Conservation (phyloP, 2,113 vertebrate species). For the Pantherophis guttatus region DNA sequence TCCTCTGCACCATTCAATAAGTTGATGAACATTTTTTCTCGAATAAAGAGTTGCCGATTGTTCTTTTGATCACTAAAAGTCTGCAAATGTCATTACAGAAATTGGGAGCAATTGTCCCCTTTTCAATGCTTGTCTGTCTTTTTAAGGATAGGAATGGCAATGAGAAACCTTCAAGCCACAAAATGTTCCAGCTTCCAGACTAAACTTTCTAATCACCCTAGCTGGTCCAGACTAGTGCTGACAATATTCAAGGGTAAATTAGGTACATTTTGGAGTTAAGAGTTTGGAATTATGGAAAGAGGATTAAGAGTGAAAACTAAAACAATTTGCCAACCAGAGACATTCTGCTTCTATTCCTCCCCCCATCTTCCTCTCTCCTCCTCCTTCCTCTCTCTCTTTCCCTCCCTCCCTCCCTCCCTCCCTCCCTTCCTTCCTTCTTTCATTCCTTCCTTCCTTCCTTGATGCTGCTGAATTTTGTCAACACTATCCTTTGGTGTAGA, state of each 20-base stretch:
- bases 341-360: neutral
- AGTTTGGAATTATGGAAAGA: neutral
- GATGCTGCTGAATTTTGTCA: neutral
- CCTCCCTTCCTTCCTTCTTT: too few relatives aligned
- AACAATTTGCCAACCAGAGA: neutral
- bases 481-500: neutral
- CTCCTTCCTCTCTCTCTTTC: neutral
- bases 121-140: neutral
- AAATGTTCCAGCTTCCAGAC: neutral
- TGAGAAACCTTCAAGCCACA: neutral
- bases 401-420: too few relatives aligned
- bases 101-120: neutral
- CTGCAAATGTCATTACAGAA: neutral
- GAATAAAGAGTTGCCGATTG: neutral
- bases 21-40: neutral
- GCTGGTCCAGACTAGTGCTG: neutral
- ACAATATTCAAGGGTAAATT: neutral
- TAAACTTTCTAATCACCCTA: neutral
- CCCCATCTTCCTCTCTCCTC: too few relatives aligned
- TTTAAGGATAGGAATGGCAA: neutral
- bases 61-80: neutral
- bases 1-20: neutral
- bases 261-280: neutral
- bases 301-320: neutral
- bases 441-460: too few relatives aligned